Evolutionary conservation across 2,113 vertebrate genomes (phyloP), one percentile per base, ranked within the genome.

Genomic region (Cyphomyrus plagiostoma): DNA sequence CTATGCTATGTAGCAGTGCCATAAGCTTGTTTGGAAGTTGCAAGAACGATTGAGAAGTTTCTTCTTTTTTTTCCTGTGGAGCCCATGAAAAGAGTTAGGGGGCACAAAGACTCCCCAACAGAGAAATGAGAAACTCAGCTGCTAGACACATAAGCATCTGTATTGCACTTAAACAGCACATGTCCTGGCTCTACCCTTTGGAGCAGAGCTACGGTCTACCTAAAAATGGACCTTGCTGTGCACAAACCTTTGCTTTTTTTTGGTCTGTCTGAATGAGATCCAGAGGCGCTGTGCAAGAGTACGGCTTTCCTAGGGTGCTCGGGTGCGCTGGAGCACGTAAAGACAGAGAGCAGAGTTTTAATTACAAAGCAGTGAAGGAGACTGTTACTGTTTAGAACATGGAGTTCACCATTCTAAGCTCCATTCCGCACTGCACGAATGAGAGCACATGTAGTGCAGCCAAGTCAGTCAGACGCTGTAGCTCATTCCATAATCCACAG

Each of bases 291-390:
- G 89, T 88, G 90, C 88, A 74, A 93, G 93, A 94, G 94, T 94
- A 93, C 91, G 3, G 82, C 91, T 89, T 86, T 88, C 91, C 53
- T 90, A 70, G 88, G 77, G 90, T 87, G 87, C 88, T 90, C 91
- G 89, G 91, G 89, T 83, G 92, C 91, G 92, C 77, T 89, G 90
- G 89, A 89, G 84, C 87, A 9, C 85, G 91, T 90, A 92, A 87
- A 92, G 91, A 90, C 21, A 82, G 89, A 90, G 91, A 91, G 88
- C 86, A 62, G 87, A 89, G 91, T 62, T n/a, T 62, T 62, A 62
- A 62, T 94, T 94, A 95, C 94, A 94, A 94, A 89, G 87, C 91
- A 91, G 88, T 80, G 88, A 91, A 92, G 93, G 90, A 48, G 90
- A 89, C 91, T 94, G 94, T 93, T 91, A 92, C 91, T 91, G 92